phyloP scores from a whole-genome alignment of 2,888 invertebrate species.

The Orthosia gracilis region DNA sequence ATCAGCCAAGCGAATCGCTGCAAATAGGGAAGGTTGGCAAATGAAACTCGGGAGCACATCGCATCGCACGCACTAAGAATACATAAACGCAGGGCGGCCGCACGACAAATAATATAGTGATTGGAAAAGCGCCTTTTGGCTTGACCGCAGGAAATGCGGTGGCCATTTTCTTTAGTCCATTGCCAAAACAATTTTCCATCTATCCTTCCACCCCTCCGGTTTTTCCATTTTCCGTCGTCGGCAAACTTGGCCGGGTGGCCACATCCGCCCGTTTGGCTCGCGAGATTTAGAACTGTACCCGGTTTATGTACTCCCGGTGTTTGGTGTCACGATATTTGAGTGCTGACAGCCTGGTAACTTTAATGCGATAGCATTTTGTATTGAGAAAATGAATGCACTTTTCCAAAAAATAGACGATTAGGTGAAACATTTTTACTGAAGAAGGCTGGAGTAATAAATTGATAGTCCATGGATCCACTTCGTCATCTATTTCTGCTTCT shows the following conservation, averaged over 20 bases:
- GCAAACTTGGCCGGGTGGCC: constrained; percentile 80
- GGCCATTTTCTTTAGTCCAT: constrained; percentile 90
- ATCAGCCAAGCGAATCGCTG: constrained; percentile 58
- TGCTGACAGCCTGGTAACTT: constrained; percentile 61
- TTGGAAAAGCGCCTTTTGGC: constrained; percentile 82
- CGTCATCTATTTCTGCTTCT: neutral
- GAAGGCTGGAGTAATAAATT: neutral
- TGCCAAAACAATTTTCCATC: constrained; percentile 86
- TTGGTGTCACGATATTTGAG: constrained; percentile 63
- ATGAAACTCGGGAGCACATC: constrained; percentile 59
- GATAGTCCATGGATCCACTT: neutral
- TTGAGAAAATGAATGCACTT: constrained; percentile 39
- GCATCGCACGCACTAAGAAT: constrained; percentile 77
- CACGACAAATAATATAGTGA: constrained; percentile 78
- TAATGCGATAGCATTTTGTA: constrained; percentile 56
- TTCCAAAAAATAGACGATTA: constrained; percentile 16
- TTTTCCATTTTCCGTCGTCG: constrained; percentile 84
- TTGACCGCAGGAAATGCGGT: constrained; percentile 79
- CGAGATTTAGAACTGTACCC: constrained; percentile 79
- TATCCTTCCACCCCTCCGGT: constrained; percentile 72
- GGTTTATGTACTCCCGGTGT: constrained; percentile 66
- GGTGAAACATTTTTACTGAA: neutral
- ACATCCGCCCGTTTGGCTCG: constrained; percentile 76
- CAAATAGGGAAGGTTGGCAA: constrained; percentile 64
- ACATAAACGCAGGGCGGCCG: constrained; percentile 76